These are phyloP conservation scores for Apis cerana DNA, from an alignment of 1,140 invertebrate genomes.

Conservation along the genomic window DNA sequence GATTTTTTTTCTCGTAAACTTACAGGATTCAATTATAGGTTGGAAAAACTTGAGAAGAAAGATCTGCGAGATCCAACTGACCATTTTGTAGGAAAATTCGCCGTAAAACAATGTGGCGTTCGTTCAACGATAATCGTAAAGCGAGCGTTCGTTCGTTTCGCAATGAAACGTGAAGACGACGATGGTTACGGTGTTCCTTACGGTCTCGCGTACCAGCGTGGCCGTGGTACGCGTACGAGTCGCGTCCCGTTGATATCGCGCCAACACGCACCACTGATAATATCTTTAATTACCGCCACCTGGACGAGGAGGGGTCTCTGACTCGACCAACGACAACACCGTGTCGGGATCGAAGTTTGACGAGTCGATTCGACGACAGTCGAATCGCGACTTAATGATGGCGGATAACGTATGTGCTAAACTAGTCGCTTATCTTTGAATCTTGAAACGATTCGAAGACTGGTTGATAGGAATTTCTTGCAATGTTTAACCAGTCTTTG, in stretches of 20 bases:
- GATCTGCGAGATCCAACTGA: no score
- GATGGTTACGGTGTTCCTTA: constrained; percentile 60
- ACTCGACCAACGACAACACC: constrained; percentile 47
- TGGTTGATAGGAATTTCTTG: no score
- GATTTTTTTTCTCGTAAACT: no score
- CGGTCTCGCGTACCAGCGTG: constrained; percentile 51
- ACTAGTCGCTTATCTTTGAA: no score
- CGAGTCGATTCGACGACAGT: not conserved
- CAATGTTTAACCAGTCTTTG: no score
- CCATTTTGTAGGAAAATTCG: no score
- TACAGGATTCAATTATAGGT: no score
- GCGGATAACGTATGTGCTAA: no score
- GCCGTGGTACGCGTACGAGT: constrained; percentile 58
- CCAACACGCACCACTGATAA: constrained; percentile 78
- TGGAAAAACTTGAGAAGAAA: no score
- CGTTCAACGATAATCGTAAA: constrained; percentile 27
- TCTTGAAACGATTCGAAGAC: no score
- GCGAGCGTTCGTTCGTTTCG: constrained; percentile 55
- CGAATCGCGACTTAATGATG: not conserved
- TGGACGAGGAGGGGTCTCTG: constrained; percentile 44
- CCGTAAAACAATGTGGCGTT: no score
- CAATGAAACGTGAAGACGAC: constrained; percentile 33
- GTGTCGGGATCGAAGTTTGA: constrained; percentile 9
- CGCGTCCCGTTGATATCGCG: constrained; percentile 60
- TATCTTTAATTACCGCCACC: constrained; percentile 78